Base-by-base conservation (phyloP, 2,113 vertebrate genomes). In the Myodes glareolus region DNA sequence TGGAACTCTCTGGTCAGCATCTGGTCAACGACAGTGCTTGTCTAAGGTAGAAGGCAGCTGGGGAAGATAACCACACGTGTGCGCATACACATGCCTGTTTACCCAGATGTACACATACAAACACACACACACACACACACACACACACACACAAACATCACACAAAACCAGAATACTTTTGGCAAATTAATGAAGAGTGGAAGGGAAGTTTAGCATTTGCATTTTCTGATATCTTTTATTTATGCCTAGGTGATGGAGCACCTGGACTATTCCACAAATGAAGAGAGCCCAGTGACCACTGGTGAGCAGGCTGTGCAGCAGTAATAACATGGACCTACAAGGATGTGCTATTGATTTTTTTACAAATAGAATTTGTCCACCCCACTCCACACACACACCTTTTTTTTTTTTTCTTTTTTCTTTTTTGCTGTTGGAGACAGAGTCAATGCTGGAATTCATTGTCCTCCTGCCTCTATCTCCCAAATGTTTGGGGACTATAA, bases 241-340 rank as follows among this genome's bases (percentile, higher is more conserved):
- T 86, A 3, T 65, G 47, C 95, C 88, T 97, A 99, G 98, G 98
- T 98, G 97, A 99, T 99, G 98, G 98, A 98, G 90, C 98, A 98
- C 63, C 95, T 98, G 94, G 98, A 98, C 97, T 98, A 95, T 42
- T 88, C 98, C 94, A 97, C 98, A 97, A 98, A 97, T 96, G 98
- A 99, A 98, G 99, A 98, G 97, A 98, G 88, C 86, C 94, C 98
- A 92, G 97, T 70, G 85, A 45, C 97, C 76, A 25, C 95, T 87
- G 96, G 93, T 75, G 98, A 98, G 82, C 98, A 98, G 92, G 92
- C 75, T 91, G 97, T 94, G 94, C 98, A 88, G 95, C 98, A 98
- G 1, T 98, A 94, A 98, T 55, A n/a, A 78, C 63, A 47, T 61
- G 88, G 84, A 96, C 81, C 78, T 95, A 78, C 96, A 95, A 92